Conservation (phyloP, 2,888 invertebrate species). For the Melitaea athalia region DNA sequence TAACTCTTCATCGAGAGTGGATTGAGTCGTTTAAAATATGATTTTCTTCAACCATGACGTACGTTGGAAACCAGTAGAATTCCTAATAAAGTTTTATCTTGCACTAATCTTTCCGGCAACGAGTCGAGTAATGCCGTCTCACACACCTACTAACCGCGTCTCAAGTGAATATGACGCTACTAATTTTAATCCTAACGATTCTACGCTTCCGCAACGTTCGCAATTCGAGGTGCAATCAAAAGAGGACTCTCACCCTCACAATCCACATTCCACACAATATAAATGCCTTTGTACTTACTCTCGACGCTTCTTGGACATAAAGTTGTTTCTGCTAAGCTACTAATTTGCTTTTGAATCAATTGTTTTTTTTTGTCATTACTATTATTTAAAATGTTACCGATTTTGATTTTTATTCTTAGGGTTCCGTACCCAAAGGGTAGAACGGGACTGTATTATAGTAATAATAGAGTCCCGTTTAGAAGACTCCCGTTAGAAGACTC, state of each 20-base stretch:
- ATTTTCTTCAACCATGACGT: background rate
- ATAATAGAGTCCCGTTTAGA: too few relatives aligned
- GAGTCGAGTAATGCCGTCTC: slow-evolving; percentile 19
- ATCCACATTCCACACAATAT: slow-evolving; percentile 16
- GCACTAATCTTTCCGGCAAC: slow-evolving; percentile 20
- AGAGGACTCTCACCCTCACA: slow-evolving; percentile 3
- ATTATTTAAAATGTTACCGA: too few relatives aligned
- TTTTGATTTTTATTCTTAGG: too few relatives aligned
- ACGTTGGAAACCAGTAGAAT: background rate
- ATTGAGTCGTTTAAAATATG: background rate
- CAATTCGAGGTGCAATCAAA: slow-evolving; percentile 18
- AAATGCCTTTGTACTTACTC: background rate
- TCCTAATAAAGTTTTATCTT: slow-evolving; percentile 21
- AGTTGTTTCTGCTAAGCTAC: too few relatives aligned
- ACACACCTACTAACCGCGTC: slow-evolving; percentile 4
- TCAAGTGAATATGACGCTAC: slow-evolving; percentile 27
- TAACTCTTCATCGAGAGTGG: background rate
- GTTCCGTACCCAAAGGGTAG: too few relatives aligned
- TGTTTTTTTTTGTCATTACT: too few relatives aligned
- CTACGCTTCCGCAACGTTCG: slow-evolving; percentile 22
- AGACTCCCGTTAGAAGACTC: too few relatives aligned
- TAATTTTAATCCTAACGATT: slow-evolving; percentile 38
- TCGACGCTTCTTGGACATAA: too few relatives aligned
- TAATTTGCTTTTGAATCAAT: too few relatives aligned
- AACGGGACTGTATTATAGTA: too few relatives aligned